Percentiles rank a stretch among this genome's conserved stretches.
These are phyloP conservation scores for Platyrinchus mystaceus DNA, from an alignment of 2,797 vertebrate genomes.

Conservation along the genomic window DNA sequence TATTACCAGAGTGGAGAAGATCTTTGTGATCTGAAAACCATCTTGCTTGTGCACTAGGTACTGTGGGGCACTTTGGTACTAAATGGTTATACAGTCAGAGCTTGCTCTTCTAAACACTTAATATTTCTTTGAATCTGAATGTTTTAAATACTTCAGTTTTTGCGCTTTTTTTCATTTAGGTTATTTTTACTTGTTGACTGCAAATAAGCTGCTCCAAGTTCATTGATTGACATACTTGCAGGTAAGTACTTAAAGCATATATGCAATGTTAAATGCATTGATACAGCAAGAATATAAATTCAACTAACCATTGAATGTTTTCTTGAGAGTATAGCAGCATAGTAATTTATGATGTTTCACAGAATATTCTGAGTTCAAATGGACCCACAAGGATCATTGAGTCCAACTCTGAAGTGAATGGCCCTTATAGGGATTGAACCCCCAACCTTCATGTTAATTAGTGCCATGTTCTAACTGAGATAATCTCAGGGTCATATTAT, in stretches of 20 bases:
- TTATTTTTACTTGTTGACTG: background rate
- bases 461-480: background rate
- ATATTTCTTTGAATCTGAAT: background rate
- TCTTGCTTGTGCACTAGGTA: background rate
- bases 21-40: background rate
- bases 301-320: background rate
- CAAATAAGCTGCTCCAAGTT: background rate
- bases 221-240: background rate
- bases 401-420: background rate
- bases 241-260: background rate
- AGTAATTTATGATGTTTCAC: background rate
- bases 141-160: background rate
- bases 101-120: background rate
- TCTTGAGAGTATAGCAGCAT: background rate
- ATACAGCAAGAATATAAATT: background rate
- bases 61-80: background rate
- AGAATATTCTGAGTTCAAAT: background rate
- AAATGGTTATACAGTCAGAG: background rate
- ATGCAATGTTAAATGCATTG: background rate
- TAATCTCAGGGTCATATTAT: background rate
- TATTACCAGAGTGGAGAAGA: background rate
- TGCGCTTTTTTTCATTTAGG: background rate
- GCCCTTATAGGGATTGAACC: background rate
- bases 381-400: background rate
- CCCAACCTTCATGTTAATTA: background rate